Conservation (phyloP, 2,113 vertebrate genomes). For the Cromileptes altivelis region DNA sequence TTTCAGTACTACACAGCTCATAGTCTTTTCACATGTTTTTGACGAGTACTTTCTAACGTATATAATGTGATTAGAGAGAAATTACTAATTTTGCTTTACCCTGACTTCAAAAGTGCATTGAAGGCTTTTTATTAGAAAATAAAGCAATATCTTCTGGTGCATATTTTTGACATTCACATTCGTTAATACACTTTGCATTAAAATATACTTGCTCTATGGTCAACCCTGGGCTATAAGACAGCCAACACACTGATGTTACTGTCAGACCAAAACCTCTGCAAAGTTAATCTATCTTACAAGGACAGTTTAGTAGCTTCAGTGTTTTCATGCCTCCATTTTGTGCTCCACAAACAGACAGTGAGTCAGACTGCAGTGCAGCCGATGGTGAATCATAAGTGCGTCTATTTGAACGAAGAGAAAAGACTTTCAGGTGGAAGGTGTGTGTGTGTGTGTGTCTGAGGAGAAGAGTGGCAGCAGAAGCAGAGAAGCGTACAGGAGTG, state of each 20-base stretch:
- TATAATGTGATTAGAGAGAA: no score
- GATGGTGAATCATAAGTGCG: conserved; percentile 40
- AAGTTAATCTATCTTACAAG: neutral
- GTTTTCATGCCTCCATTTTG: conserved; percentile 54
- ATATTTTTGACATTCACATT: neutral
- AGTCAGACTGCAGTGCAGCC: conserved; percentile 52
- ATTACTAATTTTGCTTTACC: no score
- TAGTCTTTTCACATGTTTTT: no score
- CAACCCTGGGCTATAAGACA: neutral
- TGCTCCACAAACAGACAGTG: conserved; percentile 56
- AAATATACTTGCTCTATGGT: neutral
- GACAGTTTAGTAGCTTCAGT: conserved; percentile 5
- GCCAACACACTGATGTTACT: neutral
- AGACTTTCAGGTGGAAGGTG: conserved; percentile 28
- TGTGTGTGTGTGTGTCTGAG: conserved; percentile 13
- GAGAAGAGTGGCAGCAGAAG: conserved; percentile 20
- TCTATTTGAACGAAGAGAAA: conserved; percentile 31
- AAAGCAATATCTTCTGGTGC: neutral
- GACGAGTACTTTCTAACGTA: no score
- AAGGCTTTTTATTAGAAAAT: neutral
- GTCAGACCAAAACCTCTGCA: neutral
- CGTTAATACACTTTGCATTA: neutral
- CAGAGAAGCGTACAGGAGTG: conserved; percentile 7
- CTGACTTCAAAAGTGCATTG: neutral
- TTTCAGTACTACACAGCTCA: no score